Base-by-base conservation (phyloP, 2,113 vertebrate genomes). In the Podarcis raffonei region DNA sequence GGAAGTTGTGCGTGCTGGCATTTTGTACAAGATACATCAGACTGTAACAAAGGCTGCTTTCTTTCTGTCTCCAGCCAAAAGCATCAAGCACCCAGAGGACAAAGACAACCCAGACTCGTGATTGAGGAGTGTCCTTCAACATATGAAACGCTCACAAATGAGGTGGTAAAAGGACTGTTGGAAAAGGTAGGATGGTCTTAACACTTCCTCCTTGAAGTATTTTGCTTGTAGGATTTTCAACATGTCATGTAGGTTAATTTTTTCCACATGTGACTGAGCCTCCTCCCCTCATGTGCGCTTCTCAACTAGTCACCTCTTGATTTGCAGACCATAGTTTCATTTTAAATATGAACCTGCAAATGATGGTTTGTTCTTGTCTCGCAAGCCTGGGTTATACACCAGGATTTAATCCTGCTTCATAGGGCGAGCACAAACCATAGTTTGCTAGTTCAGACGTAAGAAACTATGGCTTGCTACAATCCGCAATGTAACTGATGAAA, bases 51-150 rank as follows among this genome's bases (percentile, higher is more conserved):
- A 89, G 89, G 72, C 65, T 72, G n/a, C 91, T 90, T 96, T 96
- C 88, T 96, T 90, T 94, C 91, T 94, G 66, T 93, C 95, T 95
- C 74, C 89, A 98, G 97, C 95, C 94, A 95, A 82, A 98, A 98
- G 94, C 96, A 97, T 0, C 89, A 94, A 92, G 94, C 96, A 91
- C 95, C 97, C 89, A 93, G 96, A 97, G 97, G 96, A 93, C 97
- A 97, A 96, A 98, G 97, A 69, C 97, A 96, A 32, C 98, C 98
- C 4, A 95, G 96, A 90, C 96, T 99, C 94, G 97, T 97, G 95
- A 98, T 99, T 94, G 98, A 99, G 95, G 98, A 99, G 95, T 99
- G 98, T 97, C 98, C 98, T 42, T 93, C 98, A 90, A 96, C 96
- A 7, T 96, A 95, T 84, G 98, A 99, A 88, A 97, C 97, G 4